phyloP scores from a whole-genome alignment of 2,113 vertebrate genomes.

The Corythornis vintsioides region DNA sequence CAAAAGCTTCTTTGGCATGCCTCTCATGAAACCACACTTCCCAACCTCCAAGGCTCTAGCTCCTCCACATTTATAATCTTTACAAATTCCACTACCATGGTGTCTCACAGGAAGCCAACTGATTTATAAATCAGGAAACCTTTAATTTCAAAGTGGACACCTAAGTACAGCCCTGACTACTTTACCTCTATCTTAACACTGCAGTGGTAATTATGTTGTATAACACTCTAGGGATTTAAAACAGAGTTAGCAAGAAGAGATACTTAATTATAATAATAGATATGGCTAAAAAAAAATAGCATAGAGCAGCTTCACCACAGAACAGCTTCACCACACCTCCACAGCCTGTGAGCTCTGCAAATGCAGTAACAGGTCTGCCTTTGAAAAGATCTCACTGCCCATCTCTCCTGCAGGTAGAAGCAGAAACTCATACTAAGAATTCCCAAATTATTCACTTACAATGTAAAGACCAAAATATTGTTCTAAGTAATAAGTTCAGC shows the following conservation, averaged over 20 bases:
- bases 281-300: background rate
- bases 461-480: no score
- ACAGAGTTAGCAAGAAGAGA: background rate
- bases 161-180: background rate
- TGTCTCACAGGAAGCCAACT: background rate
- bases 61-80: background rate
- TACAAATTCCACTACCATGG: background rate
- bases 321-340: background rate
- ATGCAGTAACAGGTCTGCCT: background rate
- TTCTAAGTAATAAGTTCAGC: background rate
- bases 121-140: background rate
- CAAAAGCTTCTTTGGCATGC: background rate
- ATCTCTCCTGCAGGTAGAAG: background rate
- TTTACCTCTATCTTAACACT: background rate
- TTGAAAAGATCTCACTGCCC: background rate
- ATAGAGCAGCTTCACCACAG: background rate
- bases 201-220: background rate
- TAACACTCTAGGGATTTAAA: background rate
- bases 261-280: background rate
- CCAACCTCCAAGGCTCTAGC: background rate
- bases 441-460: background rate
- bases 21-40: background rate
- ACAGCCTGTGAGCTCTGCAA: background rate
- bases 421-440: background rate
- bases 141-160: background rate